These are phyloP conservation scores for Eudyptes chrysolophus DNA, from an alignment of 2,113 vertebrate species.

Conservation along the genomic window DNA sequence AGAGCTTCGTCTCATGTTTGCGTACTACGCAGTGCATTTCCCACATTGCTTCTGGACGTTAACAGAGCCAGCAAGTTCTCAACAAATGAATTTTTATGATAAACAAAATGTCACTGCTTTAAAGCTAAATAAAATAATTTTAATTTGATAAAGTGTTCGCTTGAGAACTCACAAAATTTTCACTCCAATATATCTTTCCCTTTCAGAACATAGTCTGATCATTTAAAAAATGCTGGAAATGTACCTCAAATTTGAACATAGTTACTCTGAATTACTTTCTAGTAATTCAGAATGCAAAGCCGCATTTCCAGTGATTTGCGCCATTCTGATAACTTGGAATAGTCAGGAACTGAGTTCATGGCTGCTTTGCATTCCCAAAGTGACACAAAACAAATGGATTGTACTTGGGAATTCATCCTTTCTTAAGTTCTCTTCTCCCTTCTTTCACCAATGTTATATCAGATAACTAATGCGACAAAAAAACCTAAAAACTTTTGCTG, in stretches of 20 bases:
- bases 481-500: background rate
- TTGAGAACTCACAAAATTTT: background rate
- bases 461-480: background rate
- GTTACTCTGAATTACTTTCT: background rate
- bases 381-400: background rate
- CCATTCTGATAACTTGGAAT: background rate
- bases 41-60: background rate
- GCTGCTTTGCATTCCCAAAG: background rate
- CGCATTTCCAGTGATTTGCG: background rate
- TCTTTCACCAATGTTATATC: background rate
- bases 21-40: fast-evolving
- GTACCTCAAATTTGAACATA: background rate
- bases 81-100: background rate
- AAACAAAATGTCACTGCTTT: background rate
- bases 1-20: background rate
- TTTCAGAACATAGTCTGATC: background rate
- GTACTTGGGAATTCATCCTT: background rate
- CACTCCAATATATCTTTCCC: background rate
- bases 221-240: background rate
- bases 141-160: background rate
- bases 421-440: background rate
- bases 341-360: background rate
- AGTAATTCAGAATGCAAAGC: background rate
- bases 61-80: background rate
- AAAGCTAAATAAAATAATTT: background rate